Base-by-base conservation (phyloP, 37 sponge, comb jelly and placozoan genomes). In the Ephydatia muelleri region DNA sequence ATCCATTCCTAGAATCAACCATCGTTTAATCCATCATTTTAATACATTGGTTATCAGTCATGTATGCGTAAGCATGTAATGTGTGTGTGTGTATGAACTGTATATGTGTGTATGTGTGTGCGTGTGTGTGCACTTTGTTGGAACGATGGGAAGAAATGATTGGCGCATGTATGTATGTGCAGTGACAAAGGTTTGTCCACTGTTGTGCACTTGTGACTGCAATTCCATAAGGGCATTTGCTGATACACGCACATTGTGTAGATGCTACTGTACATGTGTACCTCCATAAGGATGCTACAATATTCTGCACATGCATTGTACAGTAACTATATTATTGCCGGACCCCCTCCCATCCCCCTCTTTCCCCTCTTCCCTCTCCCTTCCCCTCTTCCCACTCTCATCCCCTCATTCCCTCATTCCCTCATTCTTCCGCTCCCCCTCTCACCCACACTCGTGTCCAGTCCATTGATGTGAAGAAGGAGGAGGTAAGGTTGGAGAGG, bases 401-500 rank as follows among this genome's bases (percentile, higher is more conserved):
- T 67, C 22, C 68, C 32, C 68, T 38, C 36, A 35, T 40, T 65
- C 49, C 5, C 9, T 47, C 26, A 47, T n/a, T 47, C 31, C 27
- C 40, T 31, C 30, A 28, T 4, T 11, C 47, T 2, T 4, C 28
- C 39, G 38, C n/a, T 12, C n/a, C 16, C 37, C 13, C 40, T 35
- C 37, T 35, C 57, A 27, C 57, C 49, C 78, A 31, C 78, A 13
- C 26, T 23, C 16, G n/a, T 72, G 73, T 72, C 2, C 64, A 93
- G 94, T 64, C 79, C 19, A 86, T 95, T 25, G 95, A 95, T 73
- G 49, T 88, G 22, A 76, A 71, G 64, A 74, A 85, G 27, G 97
- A 96, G 70, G 74, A 67, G 70, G 86, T 96, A 22, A 26, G 64
- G 25, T 72, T 94, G 22, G 84, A 75, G 21, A 84, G 43, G 33